Evolutionary conservation across 1,140 invertebrate species (phyloP), one percentile per base, ranked within the genome.

Genomic region (Elymnias hypermnestra): DNA sequence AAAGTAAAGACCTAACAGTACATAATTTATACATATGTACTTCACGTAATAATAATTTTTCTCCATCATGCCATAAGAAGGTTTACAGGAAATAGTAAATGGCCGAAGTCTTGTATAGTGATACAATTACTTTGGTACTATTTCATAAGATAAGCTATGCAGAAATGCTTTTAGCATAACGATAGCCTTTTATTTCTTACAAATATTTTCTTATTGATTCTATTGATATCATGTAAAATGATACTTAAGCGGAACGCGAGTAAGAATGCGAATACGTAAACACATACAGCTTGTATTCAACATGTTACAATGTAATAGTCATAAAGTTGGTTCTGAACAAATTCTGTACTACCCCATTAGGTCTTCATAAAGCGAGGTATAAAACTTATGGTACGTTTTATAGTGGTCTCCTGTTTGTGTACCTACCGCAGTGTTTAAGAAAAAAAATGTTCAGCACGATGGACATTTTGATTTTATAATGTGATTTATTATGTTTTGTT

Each of bases 321-420:
- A 53, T 62, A 64, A 64, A 57, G 19, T 35, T 23, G 25, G 47
- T 26, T 29, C 15, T 35, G 47, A 48, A 56, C 38, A 47, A 60
- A 62, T 58, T 58, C 56, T 42, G 40, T 49, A 48, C 46, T 39
- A 45, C 41, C 48, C 62, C 55, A 72, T 72, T 72, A 72, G 57
- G 46, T 63, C 48, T 47, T 57, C 59, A 60, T 72, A 68, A 72
- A 66, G 18, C 41, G 40, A 26, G 57, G 47, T 57, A 68, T 71
- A 63, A 67, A 68, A 47, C 41, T 60, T 59, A 63, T 56, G 48
- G 55, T 57, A 50, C 33, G 33, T 49, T 58, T 59, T 57, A 63
- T 57, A 46, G 54, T 56, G 42, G 36, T 38, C 51, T 49, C 54
- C 48, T 49, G 52, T 41, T 21, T 19, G 17, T 31, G 47, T 57